Conservation (phyloP, 2,888 invertebrate species). For the Oligia strigilis region DNA sequence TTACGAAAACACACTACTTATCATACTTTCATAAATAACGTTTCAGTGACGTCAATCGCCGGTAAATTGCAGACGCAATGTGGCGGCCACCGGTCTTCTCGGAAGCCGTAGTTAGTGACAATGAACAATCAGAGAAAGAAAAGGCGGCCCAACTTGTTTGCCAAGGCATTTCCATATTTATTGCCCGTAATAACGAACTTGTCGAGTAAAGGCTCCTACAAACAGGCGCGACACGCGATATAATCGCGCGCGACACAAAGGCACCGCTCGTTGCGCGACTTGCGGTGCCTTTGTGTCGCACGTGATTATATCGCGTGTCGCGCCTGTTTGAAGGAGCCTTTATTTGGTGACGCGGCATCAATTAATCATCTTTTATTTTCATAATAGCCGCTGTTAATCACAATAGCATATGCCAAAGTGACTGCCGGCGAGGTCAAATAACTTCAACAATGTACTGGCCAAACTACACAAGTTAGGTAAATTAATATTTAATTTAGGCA, state of each 20-base stretch:
- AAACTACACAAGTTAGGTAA: conserved; percentile 13
- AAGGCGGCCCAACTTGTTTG: conserved; percentile 11
- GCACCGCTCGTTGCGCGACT: too few relatives aligned
- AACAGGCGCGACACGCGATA: too few relatives aligned
- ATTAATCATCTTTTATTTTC: conserved; percentile 38
- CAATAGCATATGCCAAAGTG: conserved; percentile 14
- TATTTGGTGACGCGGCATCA: conserved; percentile 34
- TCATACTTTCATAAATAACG: background rate
- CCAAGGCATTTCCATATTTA: conserved; percentile 34
- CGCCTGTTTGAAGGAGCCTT: too few relatives aligned
- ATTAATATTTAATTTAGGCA: conserved; percentile 37
- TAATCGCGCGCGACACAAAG: too few relatives aligned
- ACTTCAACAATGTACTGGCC: conserved; percentile 27
- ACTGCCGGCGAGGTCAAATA: conserved; percentile 45
- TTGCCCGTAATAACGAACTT: conserved; percentile 23
- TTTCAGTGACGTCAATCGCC: background rate
- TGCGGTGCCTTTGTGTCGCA: too few relatives aligned
- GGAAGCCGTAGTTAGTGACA: background rate
- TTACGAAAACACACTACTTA: background rate
- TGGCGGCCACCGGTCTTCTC: background rate
- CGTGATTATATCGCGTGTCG: too few relatives aligned
- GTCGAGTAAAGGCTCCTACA: conserved; percentile 1
- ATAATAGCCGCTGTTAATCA: conserved; percentile 35
- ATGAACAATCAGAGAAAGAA: background rate
- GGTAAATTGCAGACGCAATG: background rate